Conservation (phyloP, 1,140 invertebrate genomes). For the Drosophila neocordata region DNA sequence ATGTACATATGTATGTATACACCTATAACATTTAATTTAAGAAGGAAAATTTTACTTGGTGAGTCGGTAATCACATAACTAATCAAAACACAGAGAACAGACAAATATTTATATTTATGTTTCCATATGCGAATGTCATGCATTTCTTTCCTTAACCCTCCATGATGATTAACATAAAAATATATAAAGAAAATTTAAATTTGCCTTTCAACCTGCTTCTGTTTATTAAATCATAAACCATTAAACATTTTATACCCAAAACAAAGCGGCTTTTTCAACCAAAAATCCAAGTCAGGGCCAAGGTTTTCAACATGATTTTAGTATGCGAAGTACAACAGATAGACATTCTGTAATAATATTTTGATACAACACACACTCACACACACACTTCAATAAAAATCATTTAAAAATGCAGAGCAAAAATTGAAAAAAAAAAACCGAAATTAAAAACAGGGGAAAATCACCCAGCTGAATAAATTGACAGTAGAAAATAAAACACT, state of each 20-base stretch:
- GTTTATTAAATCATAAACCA: background rate
- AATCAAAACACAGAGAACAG: no score
- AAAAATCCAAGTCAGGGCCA: constrained; percentile 61
- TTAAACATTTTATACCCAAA: constrained; percentile 1
- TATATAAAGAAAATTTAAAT: background rate
- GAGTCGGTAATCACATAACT: no score
- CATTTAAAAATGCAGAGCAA: constrained; percentile 42
- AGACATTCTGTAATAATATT: constrained; percentile 57
- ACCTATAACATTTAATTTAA: no score
- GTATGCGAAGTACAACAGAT: constrained; percentile 33
- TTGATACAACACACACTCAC: background rate
- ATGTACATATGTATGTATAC: no score
- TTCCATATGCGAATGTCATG: no score
- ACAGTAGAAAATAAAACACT: constrained; percentile 12
- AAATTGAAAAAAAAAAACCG: background rate
- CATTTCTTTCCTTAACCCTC: background rate
- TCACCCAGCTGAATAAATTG: constrained; percentile 14
- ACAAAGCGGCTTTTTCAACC: constrained; percentile 22
- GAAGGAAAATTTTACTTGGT: no score
- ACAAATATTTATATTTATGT: no score
- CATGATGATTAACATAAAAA: background rate
- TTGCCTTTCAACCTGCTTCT: background rate
- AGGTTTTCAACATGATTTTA: constrained; percentile 45
- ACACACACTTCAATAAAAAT: constrained; percentile 3
- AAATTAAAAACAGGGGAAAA: constrained; percentile 8